Evolutionary conservation across 2,888 invertebrate genomes (phyloP).

Genomic region (Sepiola atlantica): DNA sequence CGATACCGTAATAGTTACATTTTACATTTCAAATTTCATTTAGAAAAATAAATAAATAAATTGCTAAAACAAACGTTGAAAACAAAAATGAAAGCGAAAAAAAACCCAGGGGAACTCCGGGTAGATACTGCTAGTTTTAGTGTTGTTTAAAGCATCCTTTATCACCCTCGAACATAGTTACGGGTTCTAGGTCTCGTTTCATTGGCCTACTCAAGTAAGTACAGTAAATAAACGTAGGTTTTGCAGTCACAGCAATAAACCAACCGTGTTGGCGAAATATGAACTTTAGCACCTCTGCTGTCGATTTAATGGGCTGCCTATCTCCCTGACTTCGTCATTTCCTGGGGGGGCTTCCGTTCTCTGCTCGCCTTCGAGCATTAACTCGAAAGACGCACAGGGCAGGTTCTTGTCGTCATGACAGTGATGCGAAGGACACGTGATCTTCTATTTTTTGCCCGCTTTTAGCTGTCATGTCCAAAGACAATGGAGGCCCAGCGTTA

Average conservation of each 20-base stretch:
- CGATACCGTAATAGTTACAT: too few relatives aligned
- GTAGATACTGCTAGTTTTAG: too few relatives aligned
- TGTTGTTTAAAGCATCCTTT: too few relatives aligned
- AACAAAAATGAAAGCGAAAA: too few relatives aligned
- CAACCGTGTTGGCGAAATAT: background rate
- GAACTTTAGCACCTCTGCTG: background rate
- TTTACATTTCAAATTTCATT: too few relatives aligned
- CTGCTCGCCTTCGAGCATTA: background rate
- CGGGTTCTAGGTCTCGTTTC: too few relatives aligned
- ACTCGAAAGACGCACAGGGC: background rate
- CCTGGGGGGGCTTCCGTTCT: background rate
- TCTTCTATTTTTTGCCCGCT: background rate
- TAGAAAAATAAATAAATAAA: too few relatives aligned
- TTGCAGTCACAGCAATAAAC: background rate
- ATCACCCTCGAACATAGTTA: too few relatives aligned
- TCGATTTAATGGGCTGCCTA: background rate
- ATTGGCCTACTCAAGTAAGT: background rate
- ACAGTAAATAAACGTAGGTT: background rate
- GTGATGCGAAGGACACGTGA: background rate
- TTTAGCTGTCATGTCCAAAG: background rate
- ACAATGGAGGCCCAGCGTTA: background rate
- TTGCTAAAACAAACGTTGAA: too few relatives aligned
- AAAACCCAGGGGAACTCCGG: too few relatives aligned
- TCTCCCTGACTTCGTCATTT: background rate
- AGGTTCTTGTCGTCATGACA: background rate